Evolutionary conservation across 2,113 vertebrate genomes (phyloP).

Genomic region (Odocoileus hemionus): DNA sequence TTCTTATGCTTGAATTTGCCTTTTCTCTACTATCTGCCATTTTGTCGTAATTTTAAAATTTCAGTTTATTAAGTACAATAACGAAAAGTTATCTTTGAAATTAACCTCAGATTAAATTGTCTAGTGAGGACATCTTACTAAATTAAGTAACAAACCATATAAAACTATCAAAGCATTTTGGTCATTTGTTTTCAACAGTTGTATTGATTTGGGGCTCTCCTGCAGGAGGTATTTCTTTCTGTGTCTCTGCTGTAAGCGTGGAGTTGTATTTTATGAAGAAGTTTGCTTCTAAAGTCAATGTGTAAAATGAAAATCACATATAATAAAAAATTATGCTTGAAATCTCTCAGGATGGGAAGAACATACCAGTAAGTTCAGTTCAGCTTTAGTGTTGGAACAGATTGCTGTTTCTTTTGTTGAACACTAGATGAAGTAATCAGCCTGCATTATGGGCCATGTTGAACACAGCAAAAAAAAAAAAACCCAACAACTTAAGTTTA

Average conservation of each 20-base stretch:
- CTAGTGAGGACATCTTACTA: background rate
- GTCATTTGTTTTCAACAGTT: background rate
- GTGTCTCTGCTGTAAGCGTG: background rate
- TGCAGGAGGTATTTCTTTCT: background rate
- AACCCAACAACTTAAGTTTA: background rate
- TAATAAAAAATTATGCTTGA: background rate
- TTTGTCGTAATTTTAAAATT: background rate
- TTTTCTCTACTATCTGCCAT: background rate
- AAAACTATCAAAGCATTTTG: background rate
- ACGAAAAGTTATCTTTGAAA: background rate
- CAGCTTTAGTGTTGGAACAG: background rate
- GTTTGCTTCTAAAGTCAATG: background rate
- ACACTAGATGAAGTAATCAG: background rate
- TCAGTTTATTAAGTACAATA: background rate
- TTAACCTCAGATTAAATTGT: constrained; percentile 7
- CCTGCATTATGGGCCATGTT: background rate
- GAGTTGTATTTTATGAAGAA: background rate
- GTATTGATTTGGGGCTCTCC: background rate
- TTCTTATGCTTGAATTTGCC: background rate
- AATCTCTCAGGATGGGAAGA: background rate
- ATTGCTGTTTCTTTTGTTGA: background rate
- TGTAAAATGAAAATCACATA: background rate
- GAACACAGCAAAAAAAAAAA: background rate
- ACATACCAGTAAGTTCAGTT: background rate
- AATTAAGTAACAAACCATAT: background rate